Evolutionary conservation across 2,888 invertebrate genomes (phyloP).

Genomic region (Drosophila atripex): DNA sequence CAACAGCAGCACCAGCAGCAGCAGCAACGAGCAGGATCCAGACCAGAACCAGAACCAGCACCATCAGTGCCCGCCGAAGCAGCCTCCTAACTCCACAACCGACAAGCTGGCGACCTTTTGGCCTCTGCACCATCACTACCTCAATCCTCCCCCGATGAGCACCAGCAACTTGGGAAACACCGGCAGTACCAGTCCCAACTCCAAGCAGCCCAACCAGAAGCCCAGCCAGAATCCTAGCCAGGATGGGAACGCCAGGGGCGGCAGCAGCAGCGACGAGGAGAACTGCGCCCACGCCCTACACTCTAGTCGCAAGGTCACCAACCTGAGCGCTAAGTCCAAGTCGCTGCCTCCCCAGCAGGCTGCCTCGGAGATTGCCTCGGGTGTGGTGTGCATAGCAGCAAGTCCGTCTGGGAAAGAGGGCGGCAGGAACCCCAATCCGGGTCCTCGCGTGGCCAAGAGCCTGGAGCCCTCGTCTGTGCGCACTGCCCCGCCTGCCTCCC

Average conservation of each 20-base stretch:
- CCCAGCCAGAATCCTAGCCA: slow-evolving; percentile 22
- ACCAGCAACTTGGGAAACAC: slow-evolving; percentile 28
- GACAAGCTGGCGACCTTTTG: slow-evolving; percentile 74
- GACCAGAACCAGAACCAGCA: slow-evolving; percentile 23
- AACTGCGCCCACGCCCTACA: slow-evolving; percentile 45
- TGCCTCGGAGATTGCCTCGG: not conserved
- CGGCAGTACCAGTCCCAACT: slow-evolving; percentile 29
- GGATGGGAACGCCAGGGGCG: slow-evolving; percentile 17
- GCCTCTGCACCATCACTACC: slow-evolving; percentile 64
- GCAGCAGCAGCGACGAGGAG: slow-evolving; percentile 31
- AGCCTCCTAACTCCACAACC: slow-evolving; percentile 40
- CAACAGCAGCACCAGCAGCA: slow-evolving; percentile 57
- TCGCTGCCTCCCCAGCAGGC: slow-evolving; percentile 68
- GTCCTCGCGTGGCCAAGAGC: slow-evolving; percentile 43
- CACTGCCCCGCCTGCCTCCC: slow-evolving; percentile 1
- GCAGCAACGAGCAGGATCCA: slow-evolving; percentile 31
- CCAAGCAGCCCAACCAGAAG: slow-evolving; percentile 25
- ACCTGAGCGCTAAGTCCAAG: slow-evolving; percentile 63
- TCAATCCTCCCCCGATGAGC: slow-evolving; percentile 52
- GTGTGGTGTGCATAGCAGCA: not conserved
- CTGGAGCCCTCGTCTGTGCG: slow-evolving; percentile 35
- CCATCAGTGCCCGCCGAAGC: slow-evolving; percentile 15
- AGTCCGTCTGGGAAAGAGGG: slow-evolving; percentile 2
- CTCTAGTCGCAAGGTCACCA: slow-evolving; percentile 61
- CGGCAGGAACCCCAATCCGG: not conserved